Conservation (phyloP, 1,140 invertebrate species). For the Coenobita brevimanus region DNA sequence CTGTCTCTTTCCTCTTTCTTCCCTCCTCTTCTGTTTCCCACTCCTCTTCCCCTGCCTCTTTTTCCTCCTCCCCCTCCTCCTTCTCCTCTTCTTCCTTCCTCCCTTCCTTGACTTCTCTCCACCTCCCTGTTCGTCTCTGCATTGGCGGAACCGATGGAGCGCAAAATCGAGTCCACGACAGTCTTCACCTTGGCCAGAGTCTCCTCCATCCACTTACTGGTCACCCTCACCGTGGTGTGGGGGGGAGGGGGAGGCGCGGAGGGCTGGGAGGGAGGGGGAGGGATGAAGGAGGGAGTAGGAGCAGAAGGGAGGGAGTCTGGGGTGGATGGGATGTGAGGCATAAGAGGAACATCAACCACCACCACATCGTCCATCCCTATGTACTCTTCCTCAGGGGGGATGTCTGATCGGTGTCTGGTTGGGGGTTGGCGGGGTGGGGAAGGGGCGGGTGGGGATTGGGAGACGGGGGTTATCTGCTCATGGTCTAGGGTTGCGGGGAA, state of each 20-base stretch:
- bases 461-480: not conserved
- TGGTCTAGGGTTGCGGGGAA: not conserved
- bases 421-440: not conserved
- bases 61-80: not conserved
- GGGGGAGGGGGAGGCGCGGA: not conserved
- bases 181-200: conserved; percentile 56
- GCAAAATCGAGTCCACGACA: conserved; percentile 53
- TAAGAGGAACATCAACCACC: not conserved
- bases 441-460: not conserved
- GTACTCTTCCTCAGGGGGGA: conserved; percentile 57
- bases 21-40: not conserved
- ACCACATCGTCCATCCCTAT: not conserved
- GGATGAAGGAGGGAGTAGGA: not conserved
- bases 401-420: conserved; percentile 43
- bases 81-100: not conserved
- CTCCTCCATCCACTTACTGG: conserved; percentile 54
- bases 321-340: not conserved
- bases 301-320: not conserved
- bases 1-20: not conserved
- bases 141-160: conserved; percentile 42
- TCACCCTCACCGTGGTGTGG: not conserved
- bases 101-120: not conserved
- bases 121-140: not conserved
- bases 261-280: not conserved
- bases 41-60: not conserved